Evolutionary conservation across 2,797 vertebrate genomes (phyloP).

Genomic region (Malacoctenus gilli): DNA sequence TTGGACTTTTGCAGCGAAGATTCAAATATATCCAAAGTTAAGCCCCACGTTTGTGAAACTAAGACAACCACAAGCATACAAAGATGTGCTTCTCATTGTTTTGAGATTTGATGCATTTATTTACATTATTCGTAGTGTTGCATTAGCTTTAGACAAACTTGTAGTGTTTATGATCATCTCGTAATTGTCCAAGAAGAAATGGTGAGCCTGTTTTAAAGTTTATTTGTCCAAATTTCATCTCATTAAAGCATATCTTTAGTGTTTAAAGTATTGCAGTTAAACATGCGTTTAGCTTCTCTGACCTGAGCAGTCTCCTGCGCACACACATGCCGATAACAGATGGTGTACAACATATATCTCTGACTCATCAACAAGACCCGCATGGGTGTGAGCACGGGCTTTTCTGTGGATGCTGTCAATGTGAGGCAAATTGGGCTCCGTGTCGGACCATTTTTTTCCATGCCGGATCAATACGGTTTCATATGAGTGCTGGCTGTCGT

Average conservation of each 20-base stretch:
- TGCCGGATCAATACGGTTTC: conserved; percentile 47
- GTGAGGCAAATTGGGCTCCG: conserved; percentile 25
- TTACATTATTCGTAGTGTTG: too few species aligned
- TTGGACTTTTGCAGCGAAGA: too few species aligned
- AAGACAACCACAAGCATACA: too few species aligned
- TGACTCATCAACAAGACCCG: conserved; percentile 40
- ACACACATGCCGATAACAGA: conserved; percentile 30
- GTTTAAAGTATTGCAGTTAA: not conserved
- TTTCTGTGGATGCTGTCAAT: conserved; percentile 21
- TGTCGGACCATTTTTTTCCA: conserved; percentile 39
- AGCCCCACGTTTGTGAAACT: too few species aligned
- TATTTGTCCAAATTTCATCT: too few species aligned
- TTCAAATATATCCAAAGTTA: too few species aligned
- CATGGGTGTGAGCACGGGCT: conserved; percentile 20
- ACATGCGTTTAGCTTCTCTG: conserved; percentile 1
- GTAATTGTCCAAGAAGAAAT: too few species aligned
- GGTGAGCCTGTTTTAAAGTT: too few species aligned
- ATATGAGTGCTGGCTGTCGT: conserved; percentile 22
- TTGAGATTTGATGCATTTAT: too few species aligned
- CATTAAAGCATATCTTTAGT: not conserved
- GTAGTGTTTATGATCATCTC: too few species aligned
- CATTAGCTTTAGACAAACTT: too few species aligned
- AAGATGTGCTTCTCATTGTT: too few species aligned
- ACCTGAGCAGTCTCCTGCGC: not conserved
- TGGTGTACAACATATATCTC: conserved; percentile 15